phyloP scores from a whole-genome alignment of 2,797 vertebrate genomes.

The Poliocrania exsul region DNA sequence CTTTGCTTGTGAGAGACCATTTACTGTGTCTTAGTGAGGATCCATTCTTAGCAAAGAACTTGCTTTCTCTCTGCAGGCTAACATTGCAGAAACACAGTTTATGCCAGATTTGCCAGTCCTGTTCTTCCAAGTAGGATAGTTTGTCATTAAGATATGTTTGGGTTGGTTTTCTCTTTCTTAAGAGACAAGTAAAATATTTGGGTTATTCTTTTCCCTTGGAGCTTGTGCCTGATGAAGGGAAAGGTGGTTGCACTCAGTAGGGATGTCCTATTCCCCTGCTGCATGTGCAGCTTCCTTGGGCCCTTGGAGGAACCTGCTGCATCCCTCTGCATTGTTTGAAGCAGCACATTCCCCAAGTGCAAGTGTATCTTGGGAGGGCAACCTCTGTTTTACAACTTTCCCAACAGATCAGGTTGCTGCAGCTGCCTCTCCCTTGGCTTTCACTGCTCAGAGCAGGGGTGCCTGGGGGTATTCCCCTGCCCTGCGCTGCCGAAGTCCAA shows the following conservation, averaged over 20 bases:
- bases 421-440: background rate
- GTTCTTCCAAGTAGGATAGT: background rate
- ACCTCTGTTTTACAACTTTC: background rate
- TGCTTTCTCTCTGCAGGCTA: background rate
- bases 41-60: background rate
- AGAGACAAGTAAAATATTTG: background rate
- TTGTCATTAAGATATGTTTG: background rate
- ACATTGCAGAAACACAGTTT: background rate
- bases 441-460: rapidly evolving
- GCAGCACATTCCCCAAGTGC: background rate
- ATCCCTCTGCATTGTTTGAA: background rate
- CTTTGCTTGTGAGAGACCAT: background rate
- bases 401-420: background rate
- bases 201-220: background rate
- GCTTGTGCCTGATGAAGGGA: background rate
- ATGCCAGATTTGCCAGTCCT: background rate
- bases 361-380: background rate
- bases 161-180: background rate
- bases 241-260: background rate
- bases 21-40: background rate
- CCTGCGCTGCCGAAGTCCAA: background rate
- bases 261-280: background rate
- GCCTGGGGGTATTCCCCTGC: background rate
- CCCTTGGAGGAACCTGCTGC: background rate
- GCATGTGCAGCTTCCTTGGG: background rate